Percentiles rank a stretch among this genome's conserved stretches.
These are phyloP conservation scores for Crotalus helleri DNA, from an alignment of 2,113 vertebrate genomes.

Conservation along the genomic window DNA sequence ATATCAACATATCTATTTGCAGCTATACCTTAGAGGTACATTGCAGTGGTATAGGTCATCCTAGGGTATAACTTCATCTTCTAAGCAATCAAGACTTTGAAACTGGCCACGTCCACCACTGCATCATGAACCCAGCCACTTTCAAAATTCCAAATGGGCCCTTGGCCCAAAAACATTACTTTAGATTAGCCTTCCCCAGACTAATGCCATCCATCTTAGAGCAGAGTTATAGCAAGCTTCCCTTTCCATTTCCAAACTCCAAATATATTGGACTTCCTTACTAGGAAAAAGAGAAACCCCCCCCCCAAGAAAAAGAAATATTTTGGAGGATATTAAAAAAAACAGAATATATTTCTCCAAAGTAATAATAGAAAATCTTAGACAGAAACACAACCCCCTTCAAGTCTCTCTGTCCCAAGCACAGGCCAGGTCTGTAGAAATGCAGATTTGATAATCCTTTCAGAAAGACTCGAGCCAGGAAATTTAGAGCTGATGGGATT, in stretches of 20 bases:
- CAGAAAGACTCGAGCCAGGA: no score
- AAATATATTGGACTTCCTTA: background rate
- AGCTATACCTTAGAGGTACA: background rate
- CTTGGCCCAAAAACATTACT: background rate
- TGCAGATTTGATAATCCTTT: no score
- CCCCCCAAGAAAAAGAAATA: no score
- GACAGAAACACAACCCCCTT: no score
- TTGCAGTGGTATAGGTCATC: background rate
- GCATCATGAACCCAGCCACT: background rate
- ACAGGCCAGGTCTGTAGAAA: no score
- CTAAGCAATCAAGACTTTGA: background rate
- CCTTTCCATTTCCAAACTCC: background rate
- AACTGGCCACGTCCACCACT: background rate
- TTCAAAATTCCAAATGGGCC: background rate
- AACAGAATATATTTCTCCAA: no score
- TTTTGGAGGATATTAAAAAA: no score
- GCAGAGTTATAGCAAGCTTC: background rate
- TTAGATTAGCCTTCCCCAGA: background rate
- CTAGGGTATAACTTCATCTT: background rate
- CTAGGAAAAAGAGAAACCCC: no score
- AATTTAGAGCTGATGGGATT: no score
- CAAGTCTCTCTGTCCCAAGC: no score
- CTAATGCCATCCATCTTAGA: background rate
- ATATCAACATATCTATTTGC: background rate
- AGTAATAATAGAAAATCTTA: no score